phyloP scores from a whole-genome alignment of 2,888 invertebrate species.

The Syritta pipiens region DNA sequence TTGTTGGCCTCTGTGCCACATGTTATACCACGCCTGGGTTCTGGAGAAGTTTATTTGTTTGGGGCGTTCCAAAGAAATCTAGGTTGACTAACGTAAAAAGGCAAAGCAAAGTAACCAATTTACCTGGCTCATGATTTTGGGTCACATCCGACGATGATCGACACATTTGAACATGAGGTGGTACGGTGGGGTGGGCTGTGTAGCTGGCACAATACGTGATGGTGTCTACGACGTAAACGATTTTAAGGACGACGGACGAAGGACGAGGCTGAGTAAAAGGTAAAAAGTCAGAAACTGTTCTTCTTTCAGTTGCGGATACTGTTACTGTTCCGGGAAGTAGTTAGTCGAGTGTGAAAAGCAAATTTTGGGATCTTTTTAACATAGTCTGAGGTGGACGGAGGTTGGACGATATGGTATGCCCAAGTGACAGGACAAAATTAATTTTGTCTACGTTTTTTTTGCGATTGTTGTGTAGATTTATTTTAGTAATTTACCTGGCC shows the following conservation, averaged over 20 bases:
- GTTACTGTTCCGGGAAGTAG: not conserved
- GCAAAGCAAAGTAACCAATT: slow-evolving; percentile 35
- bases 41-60: slow-evolving; percentile 45
- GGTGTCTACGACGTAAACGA: slow-evolving; percentile 44
- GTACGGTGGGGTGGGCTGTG: not conserved
- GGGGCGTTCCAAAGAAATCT: slow-evolving; percentile 38
- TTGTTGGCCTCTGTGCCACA: slow-evolving; percentile 61
- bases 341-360: slow-evolving; percentile 61
- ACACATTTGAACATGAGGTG: slow-evolving; percentile 43
- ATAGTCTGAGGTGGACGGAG: not conserved
- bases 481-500: slow-evolving; percentile 52
- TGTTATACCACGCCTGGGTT: slow-evolving; percentile 47
- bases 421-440: slow-evolving; percentile 60
- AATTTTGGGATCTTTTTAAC: slow-evolving; percentile 37
- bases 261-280: slow-evolving; percentile 36
- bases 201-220: slow-evolving; percentile 52
- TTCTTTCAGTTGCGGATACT: slow-evolving; percentile 10
- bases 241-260: slow-evolving; percentile 21
- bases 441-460: slow-evolving; percentile 55
- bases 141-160: slow-evolving; percentile 58
- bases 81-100: slow-evolving; percentile 45
- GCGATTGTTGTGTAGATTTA: slow-evolving; percentile 37
- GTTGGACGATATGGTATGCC: slow-evolving; percentile 36
- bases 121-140: slow-evolving; percentile 58
- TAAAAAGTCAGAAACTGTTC: slow-evolving; percentile 55